Base-by-base conservation (phyloP, 2,797 vertebrate species). In the Cynodonichthys magdalenae region DNA sequence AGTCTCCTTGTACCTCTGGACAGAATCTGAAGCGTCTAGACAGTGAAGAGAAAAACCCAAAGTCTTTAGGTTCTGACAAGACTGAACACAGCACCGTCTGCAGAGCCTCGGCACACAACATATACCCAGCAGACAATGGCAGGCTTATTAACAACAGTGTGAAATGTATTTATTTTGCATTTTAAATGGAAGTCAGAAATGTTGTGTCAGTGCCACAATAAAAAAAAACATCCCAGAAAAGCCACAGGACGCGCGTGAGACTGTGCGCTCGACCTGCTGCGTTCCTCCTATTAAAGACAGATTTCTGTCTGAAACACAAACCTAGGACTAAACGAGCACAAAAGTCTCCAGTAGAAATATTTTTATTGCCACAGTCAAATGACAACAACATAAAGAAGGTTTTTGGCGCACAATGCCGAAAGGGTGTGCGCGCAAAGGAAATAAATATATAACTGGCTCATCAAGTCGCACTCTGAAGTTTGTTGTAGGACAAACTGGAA, bases 21-120 rank as follows among this genome's bases (percentile, higher is more conserved):
- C 82, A 83, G 78, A 87, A 79, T 84, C 82, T 79, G 79, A 70
- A 77, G 82, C 78, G 90, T 87, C 86, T 89, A 90, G 88, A 90
- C 89, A 81, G 85, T 54, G 74, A 85, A 75, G 84, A 67, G 63
- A 71, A 74, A 84, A 75, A 79, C 68, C 50, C 82, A 65, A 72
- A 66, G 71, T 74, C 66, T 82, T 63, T 47, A 67, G 76, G 69
- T n/a, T 66, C 29, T 9, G 74, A 62, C 53, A 73, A 53, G 59
- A 64, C 74, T 73, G 20, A 66, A 68, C 71, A 74, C 67, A 59
- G 31, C 65, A 63, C 63, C 69, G 66, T 76, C 73, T 74, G 66
- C 65, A 77, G 55, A 66, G 72, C 66, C 51, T 64, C 72, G 64
- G 49, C 81, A 63, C 75, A 77, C 71, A 74, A 87, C 84, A 77